Conservation (phyloP, 2,888 invertebrate species). For the Ormyrus thymus region DNA sequence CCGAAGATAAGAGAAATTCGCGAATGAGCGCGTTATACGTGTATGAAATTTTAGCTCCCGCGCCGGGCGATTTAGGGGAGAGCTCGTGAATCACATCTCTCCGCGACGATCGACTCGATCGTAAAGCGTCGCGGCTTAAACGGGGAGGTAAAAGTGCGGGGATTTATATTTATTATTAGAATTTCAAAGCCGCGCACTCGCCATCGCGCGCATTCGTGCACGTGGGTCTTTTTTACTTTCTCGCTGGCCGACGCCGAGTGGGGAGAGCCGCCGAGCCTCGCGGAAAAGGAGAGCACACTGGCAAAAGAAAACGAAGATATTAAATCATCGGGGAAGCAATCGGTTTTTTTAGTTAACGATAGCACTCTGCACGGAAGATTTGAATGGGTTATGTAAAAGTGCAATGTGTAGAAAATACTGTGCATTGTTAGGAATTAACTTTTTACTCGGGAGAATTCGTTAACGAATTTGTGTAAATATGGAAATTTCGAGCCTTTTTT, state of each 20-base stretch:
- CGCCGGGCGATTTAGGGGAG: not conserved
- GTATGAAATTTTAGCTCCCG: too few relatives aligned
- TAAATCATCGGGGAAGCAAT: not conserved
- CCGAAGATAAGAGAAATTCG: conserved; percentile 12
- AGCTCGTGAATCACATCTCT: not conserved
- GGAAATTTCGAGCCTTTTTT: too few relatives aligned
- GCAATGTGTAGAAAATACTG: too few relatives aligned
- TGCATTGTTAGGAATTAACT: too few relatives aligned
- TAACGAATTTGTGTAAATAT: too few relatives aligned
- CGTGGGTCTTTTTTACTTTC: not conserved
- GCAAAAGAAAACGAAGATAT: not conserved
- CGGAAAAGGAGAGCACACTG: not conserved
- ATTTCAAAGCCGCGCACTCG: conserved; percentile 17
- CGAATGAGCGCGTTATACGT: not conserved
- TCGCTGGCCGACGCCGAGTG: not conserved
- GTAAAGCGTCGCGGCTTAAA: conserved; percentile 18
- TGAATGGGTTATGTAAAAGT: too few relatives aligned
- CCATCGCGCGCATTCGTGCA: not conserved
- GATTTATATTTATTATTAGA: conserved; percentile 17
- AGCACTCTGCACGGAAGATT: too few relatives aligned
- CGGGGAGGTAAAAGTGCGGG: not conserved
- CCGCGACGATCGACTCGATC: conserved; percentile 10
- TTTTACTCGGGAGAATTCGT: too few relatives aligned
- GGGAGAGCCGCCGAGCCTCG: not conserved
- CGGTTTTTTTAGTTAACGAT: too few relatives aligned